A percentile compares a stretch with the other conserved stretches of the same genome.
Evolutionary conservation across 2,113 vertebrate species (phyloP).

Genomic region (Amphiprion ocellaris): DNA sequence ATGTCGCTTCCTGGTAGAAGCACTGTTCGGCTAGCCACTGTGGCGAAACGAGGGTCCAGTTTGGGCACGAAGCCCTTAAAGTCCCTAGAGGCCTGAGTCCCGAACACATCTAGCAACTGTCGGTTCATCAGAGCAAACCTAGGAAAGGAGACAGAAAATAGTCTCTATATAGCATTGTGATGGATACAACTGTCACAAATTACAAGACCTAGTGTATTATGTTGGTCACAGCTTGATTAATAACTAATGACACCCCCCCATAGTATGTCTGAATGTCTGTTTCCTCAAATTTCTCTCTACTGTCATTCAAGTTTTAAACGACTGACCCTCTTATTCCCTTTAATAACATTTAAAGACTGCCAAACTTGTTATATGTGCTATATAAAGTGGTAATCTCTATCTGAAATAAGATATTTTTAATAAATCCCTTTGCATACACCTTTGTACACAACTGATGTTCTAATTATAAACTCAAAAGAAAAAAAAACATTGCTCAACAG

Average conservation of each 20-base stretch:
- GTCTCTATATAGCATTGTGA: neutral
- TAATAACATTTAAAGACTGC: no score
- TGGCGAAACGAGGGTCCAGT: slow-evolving; percentile 90
- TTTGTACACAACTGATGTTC: neutral
- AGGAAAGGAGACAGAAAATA: slow-evolving; percentile 2
- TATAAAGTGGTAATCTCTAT: no score
- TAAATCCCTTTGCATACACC: no score
- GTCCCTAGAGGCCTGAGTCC: slow-evolving; percentile 92
- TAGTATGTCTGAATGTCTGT: no score
- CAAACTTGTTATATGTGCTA: no score
- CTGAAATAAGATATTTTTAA: no score
- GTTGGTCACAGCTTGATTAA: neutral
- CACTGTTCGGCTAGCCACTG: slow-evolving; percentile 63
- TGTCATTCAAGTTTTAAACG: no score
- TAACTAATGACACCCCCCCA: neutral
- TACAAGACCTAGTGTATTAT: no score
- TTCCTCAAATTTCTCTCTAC: no score
- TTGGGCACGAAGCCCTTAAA: slow-evolving; percentile 91
- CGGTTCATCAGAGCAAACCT: slow-evolving; percentile 98
- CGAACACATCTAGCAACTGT: slow-evolving; percentile 92
- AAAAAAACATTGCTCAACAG: neutral
- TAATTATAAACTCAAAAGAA: neutral
- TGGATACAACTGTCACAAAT: neutral
- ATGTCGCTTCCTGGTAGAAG: slow-evolving; percentile 83
- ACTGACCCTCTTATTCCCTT: no score